Evolutionary conservation across 1,140 invertebrate species (phyloP), one percentile per base, ranked within the genome.

Genomic region (Brachionus calyciflorus): DNA sequence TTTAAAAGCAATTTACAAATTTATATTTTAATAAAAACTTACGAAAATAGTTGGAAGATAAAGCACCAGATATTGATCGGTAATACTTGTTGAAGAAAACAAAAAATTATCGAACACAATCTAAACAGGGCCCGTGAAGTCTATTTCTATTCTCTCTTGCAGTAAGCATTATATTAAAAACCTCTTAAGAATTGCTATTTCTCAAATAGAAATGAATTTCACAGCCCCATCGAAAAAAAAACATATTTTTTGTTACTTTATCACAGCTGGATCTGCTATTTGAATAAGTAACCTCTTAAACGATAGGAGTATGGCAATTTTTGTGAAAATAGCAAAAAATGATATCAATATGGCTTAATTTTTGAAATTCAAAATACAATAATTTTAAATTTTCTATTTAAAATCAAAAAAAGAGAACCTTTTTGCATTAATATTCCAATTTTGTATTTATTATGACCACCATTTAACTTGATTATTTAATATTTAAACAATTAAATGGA

Each of bases 361-460:
- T n/a, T n/a, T n/a, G n/a, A n/a, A n/a, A n/a, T n/a, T n/a, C n/a
- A n/a, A n/a, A n/a, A n/a, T n/a, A n/a, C n/a, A n/a, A n/a, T n/a
- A n/a, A n/a, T n/a, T n/a, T n/a, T n/a, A n/a, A n/a, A n/a, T n/a
- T n/a, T n/a, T n/a, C n/a, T n/a, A n/a, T n/a, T n/a, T n/a, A n/a
- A n/a, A n/a, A n/a, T n/a, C n/a, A n/a, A n/a, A n/a, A n/a, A n/a
- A 57, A 57, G 17, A 7, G 6, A 14, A 63, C 57, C 57, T 44
- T 65, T 65, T 63, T 76, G 73, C 40, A 76, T 33, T 30, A 76
- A 3, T n/a, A 76, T 44, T 9, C 73, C 73, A 17, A 76, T 46
- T 41, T 49, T 49, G 24, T 63, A 41, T 46, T 57, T 55, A 63
- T 76, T 57, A 0, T 49, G 19, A 1, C 40, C 73, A 17, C 73